Evolutionary conservation across 2,113 vertebrate species (phyloP), one percentile per base, ranked within the genome.

Genomic region (Mixornis gularis): DNA sequence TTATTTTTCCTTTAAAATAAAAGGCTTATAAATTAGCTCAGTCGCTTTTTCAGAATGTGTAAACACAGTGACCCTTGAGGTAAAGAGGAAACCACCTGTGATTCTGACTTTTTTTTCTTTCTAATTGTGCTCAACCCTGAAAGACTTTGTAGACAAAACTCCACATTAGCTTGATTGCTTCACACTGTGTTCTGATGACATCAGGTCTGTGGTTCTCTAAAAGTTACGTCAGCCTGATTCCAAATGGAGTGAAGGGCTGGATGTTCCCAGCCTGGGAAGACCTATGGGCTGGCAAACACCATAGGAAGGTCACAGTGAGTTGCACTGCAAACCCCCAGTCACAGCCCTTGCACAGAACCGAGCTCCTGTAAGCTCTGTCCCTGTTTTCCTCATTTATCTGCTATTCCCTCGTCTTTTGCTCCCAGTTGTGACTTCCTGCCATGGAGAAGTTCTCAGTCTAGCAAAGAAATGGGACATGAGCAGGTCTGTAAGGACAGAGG

Each of bases 81-180:
- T 85, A 74, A 77, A 70, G 49, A 93, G 34, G n/a, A 96, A 95
- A 87, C 38, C 16, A 15, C 27, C 72, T 70, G 79, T 71, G 80
- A 76, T 44, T 94, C 60, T 91, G 43, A 41, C 32, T 73, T 49
- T 58, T 49, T 62, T 40, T 66, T 17, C 40, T 78, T 92, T 68
- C 12, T 3, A 94, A 81, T 49, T 1, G 0, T 43, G 48, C 20
- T 85, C 26, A 80, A 38, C 53, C 43, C 74, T 53, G 36, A 59
- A 92, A 90, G 82, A 81, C 43, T 71, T 90, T 72, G 43, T 62
- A 87, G 74, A 93, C 65, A 92, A 62, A 95, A 79, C 71, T 89
- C 72, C 65, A 40, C 83, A 81, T 95, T 94, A 95, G 78, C 87
- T 87, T 76, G 80, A 94, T 94, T 94, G 88, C 76, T 92, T 88